phyloP scores from a whole-genome alignment of 2,113 vertebrate genomes.

The Caretta caretta region DNA sequence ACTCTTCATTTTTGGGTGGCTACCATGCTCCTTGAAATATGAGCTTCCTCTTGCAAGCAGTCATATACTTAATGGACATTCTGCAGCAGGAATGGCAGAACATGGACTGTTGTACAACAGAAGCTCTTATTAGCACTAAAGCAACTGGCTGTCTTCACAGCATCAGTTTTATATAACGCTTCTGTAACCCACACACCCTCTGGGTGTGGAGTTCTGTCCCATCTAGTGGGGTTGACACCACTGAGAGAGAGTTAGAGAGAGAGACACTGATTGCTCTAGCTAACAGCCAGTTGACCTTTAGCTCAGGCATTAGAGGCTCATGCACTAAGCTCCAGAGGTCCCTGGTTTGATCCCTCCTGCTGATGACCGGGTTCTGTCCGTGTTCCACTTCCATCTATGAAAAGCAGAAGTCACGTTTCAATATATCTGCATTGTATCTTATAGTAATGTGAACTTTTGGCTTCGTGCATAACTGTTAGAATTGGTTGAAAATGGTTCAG shows the following conservation, averaged over 20 bases:
- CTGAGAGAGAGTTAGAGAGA: too few species aligned
- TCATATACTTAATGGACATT: neutral
- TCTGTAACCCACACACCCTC: too few species aligned
- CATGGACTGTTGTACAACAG: slow-evolving; percentile 25
- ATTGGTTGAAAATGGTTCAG: neutral
- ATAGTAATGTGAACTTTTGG: slow-evolving; percentile 11
- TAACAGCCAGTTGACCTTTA: too few species aligned
- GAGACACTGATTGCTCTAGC: too few species aligned
- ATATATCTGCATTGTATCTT: neutral
- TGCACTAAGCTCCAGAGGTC: too few species aligned
- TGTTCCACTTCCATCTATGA: slow-evolving; percentile 17
- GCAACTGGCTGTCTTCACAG: slow-evolving; percentile 51
- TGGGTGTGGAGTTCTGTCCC: too few species aligned
- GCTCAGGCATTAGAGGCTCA: too few species aligned
- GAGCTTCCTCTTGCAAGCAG: neutral
- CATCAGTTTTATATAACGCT: slow-evolving; percentile 45
- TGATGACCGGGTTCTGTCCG: fast-evolving
- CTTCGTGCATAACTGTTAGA: neutral
- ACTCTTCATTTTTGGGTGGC: fast-evolving
- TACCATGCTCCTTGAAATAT: neutral
- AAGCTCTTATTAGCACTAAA: neutral
- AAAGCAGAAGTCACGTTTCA: slow-evolving; percentile 30
- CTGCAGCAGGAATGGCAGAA: neutral
- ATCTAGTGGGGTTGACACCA: too few species aligned
- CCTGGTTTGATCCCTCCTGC: too few species aligned